These are phyloP conservation scores for Cathartes aura DNA, from an alignment of 2,113 vertebrate species.

Conservation along the genomic window DNA sequence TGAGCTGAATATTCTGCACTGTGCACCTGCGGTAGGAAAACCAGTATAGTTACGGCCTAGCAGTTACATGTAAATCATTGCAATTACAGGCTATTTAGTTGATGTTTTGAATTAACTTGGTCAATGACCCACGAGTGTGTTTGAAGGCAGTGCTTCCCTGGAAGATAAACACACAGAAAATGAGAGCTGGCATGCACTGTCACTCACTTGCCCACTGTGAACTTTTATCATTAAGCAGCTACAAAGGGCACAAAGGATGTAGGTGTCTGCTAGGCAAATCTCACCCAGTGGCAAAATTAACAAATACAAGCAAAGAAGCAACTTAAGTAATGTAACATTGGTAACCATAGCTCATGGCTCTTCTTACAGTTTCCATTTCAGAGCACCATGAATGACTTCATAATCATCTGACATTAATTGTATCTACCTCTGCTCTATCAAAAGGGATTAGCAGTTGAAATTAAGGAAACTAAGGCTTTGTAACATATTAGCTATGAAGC, in stretches of 20 bases:
- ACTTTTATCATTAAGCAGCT: not conserved
- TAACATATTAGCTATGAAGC: not conserved
- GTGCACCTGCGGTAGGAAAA: not conserved
- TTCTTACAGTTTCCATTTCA: conserved; percentile 38
- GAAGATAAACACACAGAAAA: not conserved
- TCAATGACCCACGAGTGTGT: not conserved
- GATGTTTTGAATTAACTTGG: not conserved
- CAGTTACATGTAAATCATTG: not conserved
- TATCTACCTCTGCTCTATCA: not conserved
- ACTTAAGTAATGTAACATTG: not conserved
- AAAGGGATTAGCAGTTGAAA: conserved; percentile 1
- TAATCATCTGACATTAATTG: not conserved
- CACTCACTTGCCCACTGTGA: not conserved
- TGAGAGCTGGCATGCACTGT: not conserved
- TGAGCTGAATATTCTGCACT: not conserved
- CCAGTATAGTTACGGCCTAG: not conserved
- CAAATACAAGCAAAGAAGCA: not conserved
- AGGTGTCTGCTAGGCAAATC: not conserved
- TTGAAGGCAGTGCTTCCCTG: not conserved
- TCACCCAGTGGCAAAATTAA: not conserved
- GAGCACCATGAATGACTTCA: not conserved
- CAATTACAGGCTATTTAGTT: not conserved
- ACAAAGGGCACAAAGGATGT: not conserved
- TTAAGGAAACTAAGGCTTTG: not conserved
- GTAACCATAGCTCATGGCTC: not conserved